These are phyloP conservation scores for Pangasius macronema DNA, from an alignment of 2,797 vertebrate genomes.

Conservation along the genomic window DNA sequence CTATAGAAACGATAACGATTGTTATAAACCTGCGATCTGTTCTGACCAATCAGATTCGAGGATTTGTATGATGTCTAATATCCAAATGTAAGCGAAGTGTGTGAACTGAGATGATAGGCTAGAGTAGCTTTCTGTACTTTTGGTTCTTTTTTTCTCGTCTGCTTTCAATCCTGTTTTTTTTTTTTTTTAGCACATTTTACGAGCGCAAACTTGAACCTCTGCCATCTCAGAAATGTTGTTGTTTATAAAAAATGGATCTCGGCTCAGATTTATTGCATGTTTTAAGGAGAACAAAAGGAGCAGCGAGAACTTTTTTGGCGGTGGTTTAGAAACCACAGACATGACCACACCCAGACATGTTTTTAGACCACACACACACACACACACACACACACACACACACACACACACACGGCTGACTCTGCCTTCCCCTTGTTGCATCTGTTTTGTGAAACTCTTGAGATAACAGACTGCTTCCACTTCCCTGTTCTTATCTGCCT, in stretches of 20 bases:
- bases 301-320: background rate
- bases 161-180: background rate
- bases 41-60: background rate
- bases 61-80: background rate
- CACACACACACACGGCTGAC: background rate
- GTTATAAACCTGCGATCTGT: background rate
- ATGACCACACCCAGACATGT: slow-evolving; percentile 40
- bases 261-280: background rate
- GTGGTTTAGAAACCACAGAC: slow-evolving; percentile 17
- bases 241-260: background rate
- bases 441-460: slow-evolving; percentile 46
- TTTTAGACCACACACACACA: background rate
- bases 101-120: background rate
- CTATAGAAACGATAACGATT: background rate
- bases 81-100: background rate
- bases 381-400: slow-evolving; percentile 12
- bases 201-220: background rate
- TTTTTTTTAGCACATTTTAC: background rate
- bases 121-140: background rate
- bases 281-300: background rate
- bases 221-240: background rate
- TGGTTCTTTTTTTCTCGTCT: background rate
- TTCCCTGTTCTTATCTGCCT: slow-evolving; percentile 43
- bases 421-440: slow-evolving; percentile 33
- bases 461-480: slow-evolving; percentile 50